Conservation (phyloP, 92 coral and sea anemone species). For the Epizoanthus stellaris region DNA sequence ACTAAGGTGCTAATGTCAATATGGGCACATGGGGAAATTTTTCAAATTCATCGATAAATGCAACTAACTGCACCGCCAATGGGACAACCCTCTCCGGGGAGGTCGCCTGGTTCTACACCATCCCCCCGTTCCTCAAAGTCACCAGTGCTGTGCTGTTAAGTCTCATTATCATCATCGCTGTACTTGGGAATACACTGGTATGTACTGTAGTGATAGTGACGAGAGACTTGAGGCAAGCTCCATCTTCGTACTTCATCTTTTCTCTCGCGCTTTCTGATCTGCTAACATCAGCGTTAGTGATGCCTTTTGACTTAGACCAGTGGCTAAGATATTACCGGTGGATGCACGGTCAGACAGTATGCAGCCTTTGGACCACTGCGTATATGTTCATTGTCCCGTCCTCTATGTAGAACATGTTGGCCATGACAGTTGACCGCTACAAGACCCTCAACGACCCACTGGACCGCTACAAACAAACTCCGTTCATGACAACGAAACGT, state of each 20-base stretch:
- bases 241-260: constrained; percentile 80
- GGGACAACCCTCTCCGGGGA: background rate
- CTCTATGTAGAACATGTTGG: constrained; percentile 86
- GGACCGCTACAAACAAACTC: constrained; percentile 71
- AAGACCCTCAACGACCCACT: constrained; percentile 87
- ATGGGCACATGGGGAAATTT: background rate
- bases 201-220: constrained; percentile 70
- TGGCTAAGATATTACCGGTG: constrained; percentile 64
- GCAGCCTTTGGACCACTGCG: constrained; percentile 88
- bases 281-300: constrained; percentile 76
- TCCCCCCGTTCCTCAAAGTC: background rate
- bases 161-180: constrained; percentile 64
- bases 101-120: background rate
- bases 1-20: too few species aligned
- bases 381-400: constrained; percentile 92
- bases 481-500: constrained; percentile 74
- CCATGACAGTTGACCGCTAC: constrained; percentile 91
- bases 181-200: constrained; percentile 82
- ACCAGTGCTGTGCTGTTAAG: background rate
- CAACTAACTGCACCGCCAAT: background rate
- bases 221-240: constrained; percentile 66
- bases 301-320: constrained; percentile 88
- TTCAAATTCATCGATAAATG: constrained; percentile 2
- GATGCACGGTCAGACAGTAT: constrained; percentile 70
- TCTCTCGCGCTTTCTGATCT: constrained; percentile 88